Conservation (phyloP, 2,113 vertebrate species). For the Ginglymostoma cirratum region DNA sequence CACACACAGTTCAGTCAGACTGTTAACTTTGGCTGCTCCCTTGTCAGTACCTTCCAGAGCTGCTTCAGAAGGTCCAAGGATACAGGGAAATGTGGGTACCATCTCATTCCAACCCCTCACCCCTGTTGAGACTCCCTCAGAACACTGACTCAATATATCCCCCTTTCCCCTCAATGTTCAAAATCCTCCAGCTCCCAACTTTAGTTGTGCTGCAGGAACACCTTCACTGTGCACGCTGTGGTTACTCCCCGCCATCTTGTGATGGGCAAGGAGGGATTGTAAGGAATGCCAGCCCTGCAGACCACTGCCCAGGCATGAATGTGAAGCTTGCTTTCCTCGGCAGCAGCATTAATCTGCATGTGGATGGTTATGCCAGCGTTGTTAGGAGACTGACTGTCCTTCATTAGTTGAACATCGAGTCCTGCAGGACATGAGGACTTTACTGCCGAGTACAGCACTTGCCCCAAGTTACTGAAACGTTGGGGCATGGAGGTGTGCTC, state of each 20-base stretch:
- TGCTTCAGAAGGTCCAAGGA: neutral
- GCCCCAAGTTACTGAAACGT: neutral
- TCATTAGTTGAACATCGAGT: neutral
- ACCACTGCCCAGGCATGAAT: neutral
- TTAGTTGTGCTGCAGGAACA: neutral
- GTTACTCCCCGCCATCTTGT: neutral
- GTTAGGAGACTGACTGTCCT: neutral
- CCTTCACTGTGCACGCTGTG: neutral
- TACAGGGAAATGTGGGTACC: neutral
- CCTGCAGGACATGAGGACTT: neutral
- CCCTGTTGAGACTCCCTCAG: too few species aligned
- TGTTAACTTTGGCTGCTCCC: neutral
- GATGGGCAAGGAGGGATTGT: neutral
- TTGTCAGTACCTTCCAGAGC: neutral
- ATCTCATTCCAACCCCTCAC: too few species aligned
- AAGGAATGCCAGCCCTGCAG: neutral
- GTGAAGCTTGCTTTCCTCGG: neutral
- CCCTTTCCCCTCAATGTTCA: neutral
- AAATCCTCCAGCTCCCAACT: neutral
- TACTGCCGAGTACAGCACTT: neutral
- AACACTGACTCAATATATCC: neutral
- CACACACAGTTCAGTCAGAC: neutral
- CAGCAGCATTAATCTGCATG: neutral
- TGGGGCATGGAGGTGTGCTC: neutral
- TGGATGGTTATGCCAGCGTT: neutral